Evolutionary conservation across 2,113 vertebrate genomes (phyloP), one percentile per base, ranked within the genome.

Genomic region (Megaptera novaeangliae): DNA sequence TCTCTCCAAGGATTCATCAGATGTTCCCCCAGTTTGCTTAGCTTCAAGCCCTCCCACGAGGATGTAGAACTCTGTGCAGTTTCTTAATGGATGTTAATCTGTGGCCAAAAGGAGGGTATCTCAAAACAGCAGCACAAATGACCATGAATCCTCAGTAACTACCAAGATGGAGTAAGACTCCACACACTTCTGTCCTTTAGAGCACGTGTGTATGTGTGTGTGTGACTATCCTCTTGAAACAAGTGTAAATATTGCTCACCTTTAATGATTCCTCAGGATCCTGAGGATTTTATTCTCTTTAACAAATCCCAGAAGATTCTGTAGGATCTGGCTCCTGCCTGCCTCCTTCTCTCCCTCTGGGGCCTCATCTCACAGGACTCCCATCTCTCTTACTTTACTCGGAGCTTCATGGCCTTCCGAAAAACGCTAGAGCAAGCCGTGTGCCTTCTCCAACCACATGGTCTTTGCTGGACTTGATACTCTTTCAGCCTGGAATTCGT

Each of bases 71-170:
- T 96, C 78, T 36, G 88, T 87, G 15, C 75, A 77, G 25, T 97
- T 97, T 97, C 98, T 95, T 98, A 98, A 97, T 59, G 49, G 88
- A 69, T 97, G 96, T 96, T 97, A 96, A 97, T 97, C 97, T 96
- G 97, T 66, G 88, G 97, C 96, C 97, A 98, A 93, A 98, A 98
- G 96, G 91, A 95, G 85, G 78, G 34, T 69, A 93, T 95, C 97
- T 97, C 95, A 97, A 98, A 98, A 98, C 72, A 96, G 98, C 97
- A 96, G 91, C 36, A 52, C 63, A 91, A 95, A 92, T 97, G 95
- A 75, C 64, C 87, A 36, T 81, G 85, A 96, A 88, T 83, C 75
- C 78, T 68, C 91, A 46, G 84, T 71, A 88, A 97, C 95, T 90
- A 78, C 11, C 17, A 49, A 55, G 55, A 59, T 23, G 7, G 23